Evolutionary conservation across 2,113 vertebrate genomes (phyloP).

Genomic region (Addax nasomaculatus): DNA sequence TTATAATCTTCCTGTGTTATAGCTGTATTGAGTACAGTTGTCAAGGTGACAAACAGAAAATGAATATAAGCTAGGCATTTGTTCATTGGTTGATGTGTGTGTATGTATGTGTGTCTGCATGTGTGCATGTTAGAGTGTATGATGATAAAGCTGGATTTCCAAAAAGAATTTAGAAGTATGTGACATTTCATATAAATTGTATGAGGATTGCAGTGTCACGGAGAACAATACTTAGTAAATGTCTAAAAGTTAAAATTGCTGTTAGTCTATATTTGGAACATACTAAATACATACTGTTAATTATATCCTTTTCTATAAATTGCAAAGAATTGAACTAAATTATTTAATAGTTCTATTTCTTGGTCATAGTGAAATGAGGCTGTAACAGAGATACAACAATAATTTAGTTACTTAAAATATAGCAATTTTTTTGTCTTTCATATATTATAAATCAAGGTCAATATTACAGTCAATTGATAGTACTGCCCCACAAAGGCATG

Average conservation of each 20-base stretch:
- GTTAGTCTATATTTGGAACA: not conserved
- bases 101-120: not conserved
- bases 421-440: not conserved
- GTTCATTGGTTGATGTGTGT: not conserved
- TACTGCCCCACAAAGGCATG: fast-evolving
- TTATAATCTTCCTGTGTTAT: not conserved
- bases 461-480: not conserved
- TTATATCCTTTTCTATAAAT: not conserved
- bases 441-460: not conserved
- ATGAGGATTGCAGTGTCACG: not conserved
- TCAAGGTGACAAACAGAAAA: not conserved
- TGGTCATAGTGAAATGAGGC: not conserved
- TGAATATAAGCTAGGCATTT: not conserved
- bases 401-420: not conserved
- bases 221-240: not conserved
- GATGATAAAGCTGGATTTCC: not conserved
- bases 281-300: not conserved
- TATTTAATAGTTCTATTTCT: not conserved
- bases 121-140: not conserved
- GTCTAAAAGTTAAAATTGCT: not conserved
- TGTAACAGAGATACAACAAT: not conserved
- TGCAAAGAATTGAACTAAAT: not conserved
- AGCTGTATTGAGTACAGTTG: not conserved
- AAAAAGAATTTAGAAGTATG: not conserved
- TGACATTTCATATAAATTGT: not conserved